Evolutionary conservation across 2,888 invertebrate genomes (phyloP).

Genomic region (Sarcophaga variegata): DNA sequence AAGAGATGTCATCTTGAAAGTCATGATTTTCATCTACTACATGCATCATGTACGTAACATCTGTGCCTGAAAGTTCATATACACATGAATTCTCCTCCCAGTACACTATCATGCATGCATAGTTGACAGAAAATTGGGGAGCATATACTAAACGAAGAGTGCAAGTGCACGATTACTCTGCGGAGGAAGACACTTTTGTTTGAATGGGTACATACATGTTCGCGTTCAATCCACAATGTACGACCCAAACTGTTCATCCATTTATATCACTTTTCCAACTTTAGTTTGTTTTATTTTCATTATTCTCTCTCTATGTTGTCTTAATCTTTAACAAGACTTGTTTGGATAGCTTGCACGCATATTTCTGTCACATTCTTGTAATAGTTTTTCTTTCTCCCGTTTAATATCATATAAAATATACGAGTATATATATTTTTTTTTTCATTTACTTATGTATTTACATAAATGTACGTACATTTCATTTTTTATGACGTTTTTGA

Average conservation of each 20-base stretch:
- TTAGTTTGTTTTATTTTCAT: slow-evolving; percentile 10
- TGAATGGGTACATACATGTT: neutral
- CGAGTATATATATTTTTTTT: neutral
- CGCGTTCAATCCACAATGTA: too few relatives aligned
- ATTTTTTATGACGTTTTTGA: slow-evolving; percentile 4
- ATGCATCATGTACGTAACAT: slow-evolving; percentile 24
- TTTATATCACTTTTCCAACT: slow-evolving; percentile 13
- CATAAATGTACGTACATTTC: neutral
- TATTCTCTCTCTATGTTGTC: neutral
- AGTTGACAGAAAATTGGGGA: neutral
- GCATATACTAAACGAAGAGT: too few relatives aligned
- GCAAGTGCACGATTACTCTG: neutral
- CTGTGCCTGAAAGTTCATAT: slow-evolving; percentile 5
- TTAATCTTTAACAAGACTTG: slow-evolving; percentile 33
- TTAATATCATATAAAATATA: neutral
- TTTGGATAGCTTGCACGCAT: slow-evolving; percentile 40
- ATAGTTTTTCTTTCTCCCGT: slow-evolving; percentile 6
- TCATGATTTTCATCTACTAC: slow-evolving; percentile 24
- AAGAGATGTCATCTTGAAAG: slow-evolving; percentile 35
- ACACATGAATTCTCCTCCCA: neutral
- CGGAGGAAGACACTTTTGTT: neutral
- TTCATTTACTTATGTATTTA: neutral
- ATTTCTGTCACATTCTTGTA: slow-evolving; percentile 49
- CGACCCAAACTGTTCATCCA: too few relatives aligned
- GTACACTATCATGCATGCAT: neutral